Evolutionary conservation across 2,797 vertebrate genomes (phyloP).

Genomic region (Gallirallus australis): DNA sequence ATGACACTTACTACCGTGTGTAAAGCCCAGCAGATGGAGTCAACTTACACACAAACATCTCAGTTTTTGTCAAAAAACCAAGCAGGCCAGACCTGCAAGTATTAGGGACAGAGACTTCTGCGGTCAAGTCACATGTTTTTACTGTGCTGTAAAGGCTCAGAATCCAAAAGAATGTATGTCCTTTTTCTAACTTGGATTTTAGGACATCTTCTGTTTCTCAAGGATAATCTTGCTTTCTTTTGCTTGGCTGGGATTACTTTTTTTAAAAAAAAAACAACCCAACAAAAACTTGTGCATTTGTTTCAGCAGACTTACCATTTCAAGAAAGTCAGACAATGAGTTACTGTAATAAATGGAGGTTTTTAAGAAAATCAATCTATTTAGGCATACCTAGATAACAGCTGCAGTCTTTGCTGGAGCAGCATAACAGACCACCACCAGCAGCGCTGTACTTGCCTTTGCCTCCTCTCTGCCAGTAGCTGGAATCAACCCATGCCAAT

Average conservation of each 20-base stretch:
- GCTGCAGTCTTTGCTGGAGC: not conserved
- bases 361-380: constrained; percentile 38
- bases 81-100: not conserved
- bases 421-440: not conserved
- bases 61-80: not conserved
- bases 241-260: not conserved
- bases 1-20: not conserved
- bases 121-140: not conserved
- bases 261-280: not conserved
- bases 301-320: not conserved
- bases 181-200: not conserved
- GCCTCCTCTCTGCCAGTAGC: not conserved
- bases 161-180: not conserved
- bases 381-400: not conserved
- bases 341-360: not conserved
- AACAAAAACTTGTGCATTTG: not conserved
- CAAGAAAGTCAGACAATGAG: not conserved
- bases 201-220: not conserved
- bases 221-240: not conserved
- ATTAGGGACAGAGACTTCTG: not conserved
- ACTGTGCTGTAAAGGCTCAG: not conserved
- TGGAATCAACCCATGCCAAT: not conserved
- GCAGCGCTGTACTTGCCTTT: not conserved
- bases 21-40: constrained; percentile 38
- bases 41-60: not conserved